Percentiles rank a stretch among this genome's conserved stretches.
phyloP scores from a whole-genome alignment of 2,888 invertebrate species.

The Lumbricus terrestris region DNA sequence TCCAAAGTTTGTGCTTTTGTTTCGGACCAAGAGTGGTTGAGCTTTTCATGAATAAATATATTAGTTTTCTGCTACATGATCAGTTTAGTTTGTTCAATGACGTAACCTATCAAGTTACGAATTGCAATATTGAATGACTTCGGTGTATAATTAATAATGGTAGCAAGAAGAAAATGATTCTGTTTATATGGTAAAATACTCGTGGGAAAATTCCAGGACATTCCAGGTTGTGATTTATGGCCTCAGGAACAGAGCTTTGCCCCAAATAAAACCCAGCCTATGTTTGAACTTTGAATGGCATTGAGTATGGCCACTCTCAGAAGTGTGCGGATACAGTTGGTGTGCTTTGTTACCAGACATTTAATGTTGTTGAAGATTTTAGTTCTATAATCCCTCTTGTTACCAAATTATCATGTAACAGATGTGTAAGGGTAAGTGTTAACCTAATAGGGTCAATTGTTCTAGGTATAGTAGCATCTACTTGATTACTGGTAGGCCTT shows the following conservation, averaged over 20 bases:
- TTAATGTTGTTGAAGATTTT: not conserved
- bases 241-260: not conserved
- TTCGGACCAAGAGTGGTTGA: not conserved
- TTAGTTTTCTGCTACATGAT: too few relatives aligned
- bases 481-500: too few relatives aligned
- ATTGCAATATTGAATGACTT: not conserved
- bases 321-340: not conserved
- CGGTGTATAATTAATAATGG: not conserved
- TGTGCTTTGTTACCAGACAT: not conserved
- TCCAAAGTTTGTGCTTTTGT: not conserved
- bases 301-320: not conserved
- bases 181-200: too few relatives aligned
- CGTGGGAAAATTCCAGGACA: not conserved
- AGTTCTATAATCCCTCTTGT: not conserved
- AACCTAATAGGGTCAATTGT: too few relatives aligned
- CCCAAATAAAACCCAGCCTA: not conserved
- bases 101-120: not conserved
- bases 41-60: not conserved
- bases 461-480: too few relatives aligned
- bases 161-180: constrained; percentile 3
- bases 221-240: not conserved
- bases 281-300: not conserved
- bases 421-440: not conserved
- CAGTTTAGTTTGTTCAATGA: not conserved
- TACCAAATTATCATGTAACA: not conserved